Evolutionary conservation across 2,113 vertebrate species (phyloP), one percentile per base, ranked within the genome.

Genomic region (Menidia beryllina): DNA sequence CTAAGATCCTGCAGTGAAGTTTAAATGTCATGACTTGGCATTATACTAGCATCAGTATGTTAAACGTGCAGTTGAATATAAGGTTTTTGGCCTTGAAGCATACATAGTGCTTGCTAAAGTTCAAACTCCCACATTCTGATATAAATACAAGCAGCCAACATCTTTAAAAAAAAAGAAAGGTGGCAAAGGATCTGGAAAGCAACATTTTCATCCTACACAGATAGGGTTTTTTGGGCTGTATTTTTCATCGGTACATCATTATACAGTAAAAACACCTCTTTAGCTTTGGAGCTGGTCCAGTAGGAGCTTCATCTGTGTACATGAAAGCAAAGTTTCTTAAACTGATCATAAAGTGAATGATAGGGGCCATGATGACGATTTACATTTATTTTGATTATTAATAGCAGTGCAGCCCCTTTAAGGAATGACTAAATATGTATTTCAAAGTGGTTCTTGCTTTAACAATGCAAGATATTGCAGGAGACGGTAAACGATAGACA

Each of bases 11-110:
- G 20, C 30, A 26, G 56, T 64, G 61, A 84, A 85, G 82, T 88
- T 72, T 85, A 91, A 91, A 91, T 91, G 89, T 85, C 89, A 88
- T 56, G 87, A 77, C 83, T 79, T 75, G 82, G 50, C 80, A 69
- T 81, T 77, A 77, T 51, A 72, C 27, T 43, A 69, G 62, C 68
- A 67, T 57, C 55, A 54, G 39, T 23, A 51, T 41, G 43, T 38
- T 78, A 8, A 36, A 71, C 38, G 59, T 62, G 43, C 64, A 57
- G 65, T 19, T 54, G 45, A 75, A 69, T 56, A 57, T 51, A 60
- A 73, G n/a, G 12, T 30, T 65, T 5, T 21, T 10, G n/a, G 25
- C 15, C 39, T 14, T 30, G 55, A 45, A 67, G 19, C 38, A 34
- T 72, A 52, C 17, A 53, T 36, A n/a, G 62, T 13, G 15, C 24